Evolutionary conservation across 2,113 vertebrate species (phyloP), one percentile per base, ranked within the genome.

Genomic region (Hystrix cristata): DNA sequence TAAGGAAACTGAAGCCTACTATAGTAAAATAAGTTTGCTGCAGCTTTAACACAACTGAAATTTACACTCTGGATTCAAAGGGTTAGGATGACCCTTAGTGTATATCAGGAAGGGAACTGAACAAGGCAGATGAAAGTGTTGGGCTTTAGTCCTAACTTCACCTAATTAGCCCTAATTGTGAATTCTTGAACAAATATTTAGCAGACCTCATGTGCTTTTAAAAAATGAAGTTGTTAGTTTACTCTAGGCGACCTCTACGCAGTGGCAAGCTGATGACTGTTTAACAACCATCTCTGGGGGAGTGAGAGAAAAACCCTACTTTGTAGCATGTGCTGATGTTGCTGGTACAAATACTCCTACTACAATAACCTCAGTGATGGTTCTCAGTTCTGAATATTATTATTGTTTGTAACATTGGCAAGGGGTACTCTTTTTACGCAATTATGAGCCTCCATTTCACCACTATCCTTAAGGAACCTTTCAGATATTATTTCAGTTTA

Each of bases 211-310:
- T 74, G 15, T 95, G 23, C 55, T 87, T 87, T 69, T 87, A 84
- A 67, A 76, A 67, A 87, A 57, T 48, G 64, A 95, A 23, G n/a
- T 71, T 87, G 55, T n/a, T 95, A 15, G 21, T 72, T 92, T 87
- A 81, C 29, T 81, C 29, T 83, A 88, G 76, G 59, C 43, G 59
- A 67, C 15, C 38, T 6, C 38, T 59, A 34, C 5, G 12, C 27
- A 29, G 14, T 16, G 2, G 4, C 31, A 11, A 95, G 8, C 74
- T 91, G 19, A 14, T 46, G 21, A 65, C 38, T 48, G 12, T 53
- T 74, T 74, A 55, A 87, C 55, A 60, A 71, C 46, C 29, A 46
- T 62, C n/a, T 81, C 71, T 74, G 19, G 43, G 29, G 10, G 62
- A 18, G 25, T 5, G 65, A 69, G 19, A 11, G 4, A 34, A 16